phyloP scores from a whole-genome alignment of 2,888 invertebrate genomes.

The Agrilus cyanescens region DNA sequence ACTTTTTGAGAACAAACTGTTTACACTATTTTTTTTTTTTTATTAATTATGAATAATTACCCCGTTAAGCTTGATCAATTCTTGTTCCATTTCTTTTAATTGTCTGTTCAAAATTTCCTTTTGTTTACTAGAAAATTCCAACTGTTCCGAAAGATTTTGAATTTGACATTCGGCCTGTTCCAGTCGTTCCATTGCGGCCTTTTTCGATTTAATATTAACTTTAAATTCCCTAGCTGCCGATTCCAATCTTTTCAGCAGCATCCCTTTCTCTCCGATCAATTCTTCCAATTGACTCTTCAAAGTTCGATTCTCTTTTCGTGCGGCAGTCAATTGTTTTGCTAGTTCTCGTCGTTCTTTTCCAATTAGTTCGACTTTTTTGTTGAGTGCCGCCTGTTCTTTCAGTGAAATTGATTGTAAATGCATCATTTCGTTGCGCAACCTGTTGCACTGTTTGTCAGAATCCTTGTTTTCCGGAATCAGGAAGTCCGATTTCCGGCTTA shows the following conservation, averaged over 20 bases:
- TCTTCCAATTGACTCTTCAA: slow-evolving; percentile 29
- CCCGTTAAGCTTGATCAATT: slow-evolving; percentile 25
- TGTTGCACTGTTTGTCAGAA: slow-evolving; percentile 16
- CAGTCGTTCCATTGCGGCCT: slow-evolving; percentile 25
- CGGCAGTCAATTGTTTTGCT: slow-evolving; percentile 18
- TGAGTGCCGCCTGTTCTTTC: slow-evolving; percentile 24
- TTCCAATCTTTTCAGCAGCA: slow-evolving; percentile 25
- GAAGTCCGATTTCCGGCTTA: not conserved
- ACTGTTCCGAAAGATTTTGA: slow-evolving; percentile 19
- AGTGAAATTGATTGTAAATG: slow-evolving; percentile 22
- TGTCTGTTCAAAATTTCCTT: slow-evolving; percentile 26
- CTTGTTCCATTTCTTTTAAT: slow-evolving; percentile 21
- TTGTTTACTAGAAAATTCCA: slow-evolving; percentile 22
- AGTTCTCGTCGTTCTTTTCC: slow-evolving; percentile 27
- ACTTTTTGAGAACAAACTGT: too few relatives aligned
- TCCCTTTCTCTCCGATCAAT: slow-evolving; percentile 25
- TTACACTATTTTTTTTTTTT: too few relatives aligned
- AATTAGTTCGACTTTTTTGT: slow-evolving; percentile 24
- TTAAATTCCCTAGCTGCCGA: slow-evolving; percentile 28
- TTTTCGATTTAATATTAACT: slow-evolving; percentile 26
- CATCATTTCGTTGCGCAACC: slow-evolving; percentile 25
- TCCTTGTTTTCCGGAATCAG: slow-evolving; percentile 3
- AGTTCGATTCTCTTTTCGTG: slow-evolving; percentile 26
- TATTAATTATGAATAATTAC: too few relatives aligned
- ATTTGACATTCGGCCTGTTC: slow-evolving; percentile 22